These are phyloP conservation scores for Enteromius trimaculatus DNA, from an alignment of 2,797 vertebrate genomes.

Conservation along the genomic window DNA sequence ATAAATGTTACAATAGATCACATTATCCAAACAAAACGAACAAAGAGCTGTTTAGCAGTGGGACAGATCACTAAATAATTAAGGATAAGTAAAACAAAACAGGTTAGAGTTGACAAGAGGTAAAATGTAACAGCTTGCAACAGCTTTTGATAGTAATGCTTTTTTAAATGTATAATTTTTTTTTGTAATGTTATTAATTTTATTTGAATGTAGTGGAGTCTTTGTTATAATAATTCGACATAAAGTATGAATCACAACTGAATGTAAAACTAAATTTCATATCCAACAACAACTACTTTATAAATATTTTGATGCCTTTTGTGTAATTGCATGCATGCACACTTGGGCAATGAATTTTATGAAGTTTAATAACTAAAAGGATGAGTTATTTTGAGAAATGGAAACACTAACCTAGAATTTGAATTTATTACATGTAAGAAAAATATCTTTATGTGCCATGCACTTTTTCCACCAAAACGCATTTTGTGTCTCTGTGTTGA, in stretches of 20 bases:
- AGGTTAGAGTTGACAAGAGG: neutral
- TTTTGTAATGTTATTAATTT: too few relatives aligned
- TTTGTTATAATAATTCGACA: neutral
- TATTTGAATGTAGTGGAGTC: too few relatives aligned
- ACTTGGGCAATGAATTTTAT: neutral
- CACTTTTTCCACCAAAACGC: neutral
- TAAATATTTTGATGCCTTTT: neutral
- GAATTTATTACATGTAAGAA: neutral
- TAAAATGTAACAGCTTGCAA: neutral
- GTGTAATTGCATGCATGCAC: neutral
- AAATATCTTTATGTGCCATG: neutral
- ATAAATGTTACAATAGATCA: neutral
- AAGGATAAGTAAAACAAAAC: neutral
- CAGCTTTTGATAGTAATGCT: neutral
- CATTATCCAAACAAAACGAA: neutral
- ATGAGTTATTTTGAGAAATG: neutral
- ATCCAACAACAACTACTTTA: neutral
- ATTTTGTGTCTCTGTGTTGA: neutral
- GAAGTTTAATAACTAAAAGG: neutral
- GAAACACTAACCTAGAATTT: neutral
- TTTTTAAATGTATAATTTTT: too few relatives aligned
- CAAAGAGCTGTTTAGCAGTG: neutral
- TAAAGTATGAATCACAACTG: too few relatives aligned
- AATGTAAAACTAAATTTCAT: neutral
- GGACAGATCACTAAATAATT: neutral